Evolutionary conservation across 2,113 vertebrate species (phyloP).

Genomic region (Bagarius yarrelli): DNA sequence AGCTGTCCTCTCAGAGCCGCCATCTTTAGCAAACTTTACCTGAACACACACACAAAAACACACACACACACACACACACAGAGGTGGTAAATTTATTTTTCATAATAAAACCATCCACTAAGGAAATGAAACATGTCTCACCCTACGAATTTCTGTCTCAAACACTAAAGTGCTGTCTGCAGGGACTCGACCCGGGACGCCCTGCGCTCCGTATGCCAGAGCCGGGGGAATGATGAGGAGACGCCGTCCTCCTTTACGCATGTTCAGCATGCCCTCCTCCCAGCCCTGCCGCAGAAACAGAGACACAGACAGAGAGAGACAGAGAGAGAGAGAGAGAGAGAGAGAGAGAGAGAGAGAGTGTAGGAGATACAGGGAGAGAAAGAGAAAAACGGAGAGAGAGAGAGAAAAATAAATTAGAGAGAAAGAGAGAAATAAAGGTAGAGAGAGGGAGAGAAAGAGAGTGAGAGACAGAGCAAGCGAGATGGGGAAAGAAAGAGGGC

Average conservation of each 20-base stretch:
- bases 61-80: neutral
- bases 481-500: conserved; percentile 18
- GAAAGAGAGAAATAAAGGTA: conserved; percentile 19
- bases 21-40: conserved; percentile 87
- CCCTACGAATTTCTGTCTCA: conserved; percentile 85
- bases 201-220: conserved; percentile 82
- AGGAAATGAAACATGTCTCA: conserved; percentile 58
- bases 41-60: conserved; percentile 51
- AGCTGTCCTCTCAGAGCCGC: conserved; percentile 70
- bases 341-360: conserved; percentile 2
- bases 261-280: conserved; percentile 92
- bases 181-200: conserved; percentile 76
- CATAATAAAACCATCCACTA: neutral
- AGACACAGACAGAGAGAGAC: neutral
- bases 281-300: conserved; percentile 74
- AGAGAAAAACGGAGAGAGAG: neutral
- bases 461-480: neutral
- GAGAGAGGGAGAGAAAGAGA: neutral
- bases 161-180: conserved; percentile 83
- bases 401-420: conserved; percentile 13
- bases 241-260: conserved; percentile 85
- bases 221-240: conserved; percentile 80
- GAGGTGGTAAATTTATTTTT: neutral
- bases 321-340: conserved; percentile 23
- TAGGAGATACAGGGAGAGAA: conserved; percentile 1